A percentile compares a stretch with the other conserved stretches of the same genome.
Conservation (phyloP, 2,113 vertebrate species). For the Alexandromys fortis region DNA sequence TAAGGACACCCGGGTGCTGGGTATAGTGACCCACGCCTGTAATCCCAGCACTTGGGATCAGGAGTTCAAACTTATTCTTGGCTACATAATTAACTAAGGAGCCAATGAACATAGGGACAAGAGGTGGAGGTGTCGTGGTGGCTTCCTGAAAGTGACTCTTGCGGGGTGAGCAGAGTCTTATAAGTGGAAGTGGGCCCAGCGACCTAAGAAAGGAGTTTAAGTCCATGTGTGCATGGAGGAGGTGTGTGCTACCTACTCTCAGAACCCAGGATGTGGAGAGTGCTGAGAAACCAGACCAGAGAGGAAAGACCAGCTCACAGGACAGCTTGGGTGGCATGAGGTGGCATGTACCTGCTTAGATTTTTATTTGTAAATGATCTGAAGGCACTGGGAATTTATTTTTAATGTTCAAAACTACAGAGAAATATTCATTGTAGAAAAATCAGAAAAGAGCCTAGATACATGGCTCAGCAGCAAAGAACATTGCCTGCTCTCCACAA, state of each 20-base stretch:
- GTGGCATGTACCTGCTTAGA: neutral
- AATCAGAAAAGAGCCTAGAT: neutral
- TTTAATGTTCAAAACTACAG: neutral
- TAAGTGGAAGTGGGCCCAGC: neutral
- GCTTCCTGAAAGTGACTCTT: neutral
- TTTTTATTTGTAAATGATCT: neutral
- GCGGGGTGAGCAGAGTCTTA: neutral
- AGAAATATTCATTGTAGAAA: neutral
- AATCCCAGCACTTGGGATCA: neutral
- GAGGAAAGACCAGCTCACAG: neutral
- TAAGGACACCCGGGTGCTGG: neutral
- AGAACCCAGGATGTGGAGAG: too few species aligned
- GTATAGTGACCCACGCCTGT: neutral
- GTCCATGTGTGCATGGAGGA: neutral
- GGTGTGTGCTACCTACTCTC: neutral
- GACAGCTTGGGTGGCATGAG: too few species aligned
- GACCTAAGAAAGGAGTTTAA: rapidly evolving
- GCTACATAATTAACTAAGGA: neutral
- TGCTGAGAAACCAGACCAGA: neutral
- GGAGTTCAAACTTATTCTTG: neutral
- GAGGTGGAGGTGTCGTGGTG: too few species aligned
- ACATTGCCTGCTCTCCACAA: neutral
- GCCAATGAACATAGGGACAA: neutral
- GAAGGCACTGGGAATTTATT: neutral
- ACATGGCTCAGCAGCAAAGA: neutral